phyloP scores from a whole-genome alignment of 2,888 invertebrate genomes.

The Eupithecia exiguata region DNA sequence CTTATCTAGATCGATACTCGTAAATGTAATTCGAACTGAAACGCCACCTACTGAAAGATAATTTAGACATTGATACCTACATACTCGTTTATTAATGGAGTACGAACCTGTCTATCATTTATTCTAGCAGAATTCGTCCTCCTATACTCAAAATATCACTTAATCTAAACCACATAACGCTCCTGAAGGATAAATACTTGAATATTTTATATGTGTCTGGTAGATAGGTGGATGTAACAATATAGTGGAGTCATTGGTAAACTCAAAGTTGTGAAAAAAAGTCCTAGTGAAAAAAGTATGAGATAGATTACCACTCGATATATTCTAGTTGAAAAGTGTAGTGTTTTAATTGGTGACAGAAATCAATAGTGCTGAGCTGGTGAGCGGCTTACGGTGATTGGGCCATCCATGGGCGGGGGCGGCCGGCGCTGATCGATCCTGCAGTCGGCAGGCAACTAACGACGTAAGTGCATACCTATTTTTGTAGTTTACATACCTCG shows the following conservation, averaged over 20 bases:
- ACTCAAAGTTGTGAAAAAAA: not conserved
- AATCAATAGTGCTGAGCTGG: not conserved
- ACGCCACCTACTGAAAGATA: constrained; percentile 38
- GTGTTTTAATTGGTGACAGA: constrained; percentile 20
- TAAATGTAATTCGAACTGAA: constrained; percentile 49
- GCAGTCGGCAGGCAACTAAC: constrained; percentile 58
- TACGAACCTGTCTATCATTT: not conserved
- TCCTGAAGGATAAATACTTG: not conserved
- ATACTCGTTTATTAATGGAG: not conserved
- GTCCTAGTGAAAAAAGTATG: not conserved
- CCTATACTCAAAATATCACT: not conserved
- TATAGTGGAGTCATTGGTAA: not conserved
- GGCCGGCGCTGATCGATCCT: constrained; percentile 76
- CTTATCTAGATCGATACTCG: constrained; percentile 67
- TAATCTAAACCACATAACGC: too few relatives aligned
- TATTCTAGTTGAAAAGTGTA: constrained; percentile 20
- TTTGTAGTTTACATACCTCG: not conserved
- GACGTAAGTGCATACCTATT: constrained; percentile 58
- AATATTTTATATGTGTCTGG: not conserved
- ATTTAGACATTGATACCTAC: not conserved
- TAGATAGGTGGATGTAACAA: not conserved
- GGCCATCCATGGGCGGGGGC: constrained; percentile 61
- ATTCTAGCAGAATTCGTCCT: not conserved
- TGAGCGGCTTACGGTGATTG: constrained; percentile 58
- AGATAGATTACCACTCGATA: not conserved